Conservation (phyloP, 2,113 vertebrate genomes). For the Bubo bubo region DNA sequence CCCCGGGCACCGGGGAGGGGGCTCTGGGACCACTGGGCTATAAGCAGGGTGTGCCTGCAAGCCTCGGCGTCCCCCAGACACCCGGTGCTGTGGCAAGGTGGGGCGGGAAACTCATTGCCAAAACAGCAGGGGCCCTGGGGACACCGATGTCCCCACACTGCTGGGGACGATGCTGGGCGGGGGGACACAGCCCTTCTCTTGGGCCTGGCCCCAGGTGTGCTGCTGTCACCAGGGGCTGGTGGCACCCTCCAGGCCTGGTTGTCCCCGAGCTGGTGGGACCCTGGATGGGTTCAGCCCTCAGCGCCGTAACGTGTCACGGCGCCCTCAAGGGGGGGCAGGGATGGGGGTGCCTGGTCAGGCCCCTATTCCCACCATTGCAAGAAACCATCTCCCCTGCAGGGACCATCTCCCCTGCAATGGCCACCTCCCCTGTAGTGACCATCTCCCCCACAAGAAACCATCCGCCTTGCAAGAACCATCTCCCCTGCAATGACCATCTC, state of each 20-base stretch:
- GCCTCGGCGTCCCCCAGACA: not conserved
- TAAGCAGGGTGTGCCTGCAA: not conserved
- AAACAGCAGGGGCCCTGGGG: not conserved
- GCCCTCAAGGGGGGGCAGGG: not conserved
- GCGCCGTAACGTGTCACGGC: accelerated
- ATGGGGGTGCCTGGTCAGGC: not conserved
- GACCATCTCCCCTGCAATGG: not conserved
- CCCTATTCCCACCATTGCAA: not conserved
- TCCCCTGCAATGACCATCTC: too few species aligned
- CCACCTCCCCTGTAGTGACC: not conserved
- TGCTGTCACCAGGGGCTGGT: not conserved
- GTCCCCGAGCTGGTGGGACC: not conserved
- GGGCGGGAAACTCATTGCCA: not conserved
- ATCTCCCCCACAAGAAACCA: not conserved
- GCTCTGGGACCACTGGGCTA: not conserved
- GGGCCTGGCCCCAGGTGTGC: not conserved
- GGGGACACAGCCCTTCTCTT: not conserved
- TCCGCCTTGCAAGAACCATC: not conserved
- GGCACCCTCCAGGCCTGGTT: not conserved
- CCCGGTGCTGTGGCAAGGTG: not conserved
- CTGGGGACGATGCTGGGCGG: accelerated
- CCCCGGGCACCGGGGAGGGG: not conserved
- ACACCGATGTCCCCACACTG: accelerated
- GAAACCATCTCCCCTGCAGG: not conserved
- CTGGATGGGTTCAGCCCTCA: not conserved